phyloP scores from a whole-genome alignment of 2,113 vertebrate species.

The Chrysochloris asiatica region DNA sequence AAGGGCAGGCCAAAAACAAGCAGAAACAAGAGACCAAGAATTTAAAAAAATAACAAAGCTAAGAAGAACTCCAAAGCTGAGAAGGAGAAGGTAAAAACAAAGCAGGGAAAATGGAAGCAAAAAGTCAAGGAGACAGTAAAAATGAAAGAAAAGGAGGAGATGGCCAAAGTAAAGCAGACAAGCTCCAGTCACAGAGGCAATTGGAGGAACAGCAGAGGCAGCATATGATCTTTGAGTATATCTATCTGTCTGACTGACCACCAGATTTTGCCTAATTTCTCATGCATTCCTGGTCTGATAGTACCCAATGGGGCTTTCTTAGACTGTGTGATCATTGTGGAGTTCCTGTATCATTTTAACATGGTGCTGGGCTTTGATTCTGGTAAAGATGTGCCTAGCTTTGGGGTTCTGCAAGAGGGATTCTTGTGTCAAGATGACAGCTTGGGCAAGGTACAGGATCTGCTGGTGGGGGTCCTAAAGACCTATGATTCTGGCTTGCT shows the following conservation, averaged over 20 bases:
- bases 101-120: slow-evolving; percentile 83
- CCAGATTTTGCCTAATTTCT: slow-evolving; percentile 93
- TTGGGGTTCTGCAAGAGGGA: slow-evolving; percentile 93
- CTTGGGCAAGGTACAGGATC: slow-evolving; percentile 90
- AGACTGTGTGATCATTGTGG: slow-evolving; percentile 92
- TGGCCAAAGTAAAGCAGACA: slow-evolving; percentile 85
- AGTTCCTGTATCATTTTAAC: slow-evolving; percentile 95
- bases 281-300: slow-evolving; percentile 91
- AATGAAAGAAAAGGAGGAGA: slow-evolving; percentile 89
- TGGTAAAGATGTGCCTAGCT: slow-evolving; percentile 91
- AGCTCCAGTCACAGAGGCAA: slow-evolving; percentile 90
- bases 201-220: slow-evolving; percentile 93
- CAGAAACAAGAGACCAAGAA: slow-evolving; percentile 91
- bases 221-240: slow-evolving; percentile 94
- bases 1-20: slow-evolving; percentile 90
- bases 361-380: slow-evolving; percentile 93
- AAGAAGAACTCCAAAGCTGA: slow-evolving; percentile 89
- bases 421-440: slow-evolving; percentile 91
- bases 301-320: slow-evolving; percentile 92
- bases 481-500: slow-evolving; percentile 93
- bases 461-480: slow-evolving; percentile 91
- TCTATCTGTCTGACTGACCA: slow-evolving; percentile 98
- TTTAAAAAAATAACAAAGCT: slow-evolving; percentile 87
- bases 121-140: slow-evolving; percentile 87
- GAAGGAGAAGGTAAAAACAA: slow-evolving; percentile 76